Evolutionary conservation across 2,888 invertebrate genomes (phyloP), one percentile per base, ranked within the genome.

Genomic region (Meloe dianella): DNA sequence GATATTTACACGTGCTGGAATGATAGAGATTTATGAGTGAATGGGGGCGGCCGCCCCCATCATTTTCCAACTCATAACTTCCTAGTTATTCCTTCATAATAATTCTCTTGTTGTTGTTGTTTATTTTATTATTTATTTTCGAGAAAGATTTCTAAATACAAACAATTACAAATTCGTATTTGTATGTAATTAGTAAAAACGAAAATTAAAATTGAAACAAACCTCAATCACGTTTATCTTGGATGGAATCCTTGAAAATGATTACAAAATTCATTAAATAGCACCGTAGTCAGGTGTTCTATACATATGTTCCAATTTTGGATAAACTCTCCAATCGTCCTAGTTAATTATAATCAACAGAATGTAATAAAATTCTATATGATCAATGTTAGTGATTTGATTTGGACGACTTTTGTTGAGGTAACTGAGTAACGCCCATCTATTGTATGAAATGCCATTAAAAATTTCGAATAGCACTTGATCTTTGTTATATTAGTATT

Each of bases 371-470:
- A 24, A 22, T 51, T 22, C 14, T 3, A 24, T 22, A 2, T 20
- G 2, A 3, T 6, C 12, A 3, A 54, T 54, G 54, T 54, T 24
- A 24, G 20, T 20, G 54, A 24, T 54, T 54, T 24, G 14, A 7
- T 24, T 24, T 54, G 54, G 54, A 24, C 54, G 14, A 54, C 54
- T 54, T 24, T n/a, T n/a, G n/a, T n/a, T n/a, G n/a, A 5, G 14
- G 1, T 54, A 54, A 54, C 12, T 54, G 14, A 32, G 58, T 10
- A 61, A 30, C 64, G 62, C 66, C 77, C 74, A 66, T 71, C 75
- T 71, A 79, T 79, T 79, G 77, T 78, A 74, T 70, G 74, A 79
- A 79, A 79, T 79, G 79, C 75, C 79, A 79, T 79, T 78, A 79
- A 79, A 79, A 79, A 79, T 78, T 78, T 78, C 77, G 78, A 77